Percentiles rank a stretch among this genome's conserved stretches.
Conservation (phyloP, 2,113 vertebrate species). For the Sinocyclocheilus anophthalmus region DNA sequence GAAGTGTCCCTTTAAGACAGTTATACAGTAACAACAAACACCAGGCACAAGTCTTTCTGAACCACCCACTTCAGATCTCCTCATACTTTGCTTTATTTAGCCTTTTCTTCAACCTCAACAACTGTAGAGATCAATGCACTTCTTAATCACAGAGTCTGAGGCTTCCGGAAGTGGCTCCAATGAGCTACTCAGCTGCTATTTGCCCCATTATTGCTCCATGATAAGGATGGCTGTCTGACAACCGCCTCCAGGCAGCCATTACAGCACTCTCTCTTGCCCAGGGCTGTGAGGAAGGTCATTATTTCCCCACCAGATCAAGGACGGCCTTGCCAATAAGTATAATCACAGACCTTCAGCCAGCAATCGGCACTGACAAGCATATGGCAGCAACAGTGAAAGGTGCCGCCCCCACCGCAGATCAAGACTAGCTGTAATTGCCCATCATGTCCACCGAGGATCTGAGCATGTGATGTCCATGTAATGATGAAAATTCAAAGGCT, state of each 20-base stretch:
- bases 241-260: conserved; percentile 43
- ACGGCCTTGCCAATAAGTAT: conserved; percentile 36
- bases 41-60: not conserved
- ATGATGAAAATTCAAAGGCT: not conserved
- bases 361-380: conserved; percentile 64
- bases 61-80: not conserved
- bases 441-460: not conserved
- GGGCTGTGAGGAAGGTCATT: conserved; percentile 57
- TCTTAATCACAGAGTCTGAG: conserved; percentile 44
- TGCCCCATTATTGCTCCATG: conserved; percentile 37
- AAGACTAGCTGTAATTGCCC: conserved; percentile 16
- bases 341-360: conserved; percentile 9
- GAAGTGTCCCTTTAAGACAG: not conserved
- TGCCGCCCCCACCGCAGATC: conserved; percentile 3
- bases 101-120: conserved; percentile 1
- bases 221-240: conserved; percentile 42
- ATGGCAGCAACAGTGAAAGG: conserved; percentile 51
- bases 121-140: conserved; percentile 7
- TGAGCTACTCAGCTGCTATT: conserved; percentile 39
- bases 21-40: not conserved
- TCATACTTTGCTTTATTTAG: not conserved
- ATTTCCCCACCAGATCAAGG: conserved; percentile 44
- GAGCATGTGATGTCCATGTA: not conserved
- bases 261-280: conserved; percentile 54
- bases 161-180: not conserved